A percentile compares a stretch with the other conserved stretches of the same genome.
These are phyloP conservation scores for Drymonia ruficornis DNA, from an alignment of 2,888 invertebrate species.

Conservation along the genomic window DNA sequence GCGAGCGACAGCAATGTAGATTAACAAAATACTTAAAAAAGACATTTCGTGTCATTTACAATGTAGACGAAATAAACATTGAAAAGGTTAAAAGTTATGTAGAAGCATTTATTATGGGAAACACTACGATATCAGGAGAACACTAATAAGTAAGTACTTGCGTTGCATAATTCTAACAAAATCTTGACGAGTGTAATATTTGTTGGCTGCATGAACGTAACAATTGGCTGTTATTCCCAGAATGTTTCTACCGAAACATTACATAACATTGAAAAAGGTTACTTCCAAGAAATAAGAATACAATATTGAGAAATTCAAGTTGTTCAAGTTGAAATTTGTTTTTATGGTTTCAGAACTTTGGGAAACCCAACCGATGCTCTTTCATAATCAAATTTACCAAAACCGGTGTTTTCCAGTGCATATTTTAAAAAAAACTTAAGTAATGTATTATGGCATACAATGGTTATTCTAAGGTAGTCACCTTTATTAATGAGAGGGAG, in stretches of 20 bases:
- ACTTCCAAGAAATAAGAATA: constrained; percentile 49
- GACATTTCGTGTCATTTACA: background rate
- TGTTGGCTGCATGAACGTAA: too few relatives aligned
- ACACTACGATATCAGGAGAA: too few relatives aligned
- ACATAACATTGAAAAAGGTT: constrained; percentile 46
- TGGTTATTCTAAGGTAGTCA: too few relatives aligned
- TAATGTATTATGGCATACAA: too few relatives aligned
- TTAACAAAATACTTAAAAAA: background rate
- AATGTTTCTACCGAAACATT: constrained; percentile 23
- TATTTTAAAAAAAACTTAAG: background rate
- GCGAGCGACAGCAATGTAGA: background rate
- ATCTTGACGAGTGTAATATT: background rate
- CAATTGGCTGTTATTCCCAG: background rate
- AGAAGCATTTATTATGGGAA: background rate
- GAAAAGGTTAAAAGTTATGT: background rate
- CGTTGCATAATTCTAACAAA: background rate
- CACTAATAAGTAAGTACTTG: background rate
- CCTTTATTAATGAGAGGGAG: constrained; percentile 22
- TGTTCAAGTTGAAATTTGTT: constrained; percentile 58
- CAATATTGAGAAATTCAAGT: constrained; percentile 56
- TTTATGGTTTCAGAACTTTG: constrained; percentile 67
- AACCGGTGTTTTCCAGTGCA: background rate
- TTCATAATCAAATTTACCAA: constrained; percentile 53
- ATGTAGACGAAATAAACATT: constrained; percentile 1
- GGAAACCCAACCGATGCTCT: constrained; percentile 60